A percentile compares a stretch with the other conserved stretches of the same genome.
Conservation (phyloP, 2,797 vertebrate species). For the Neopelma chrysocephalum region DNA sequence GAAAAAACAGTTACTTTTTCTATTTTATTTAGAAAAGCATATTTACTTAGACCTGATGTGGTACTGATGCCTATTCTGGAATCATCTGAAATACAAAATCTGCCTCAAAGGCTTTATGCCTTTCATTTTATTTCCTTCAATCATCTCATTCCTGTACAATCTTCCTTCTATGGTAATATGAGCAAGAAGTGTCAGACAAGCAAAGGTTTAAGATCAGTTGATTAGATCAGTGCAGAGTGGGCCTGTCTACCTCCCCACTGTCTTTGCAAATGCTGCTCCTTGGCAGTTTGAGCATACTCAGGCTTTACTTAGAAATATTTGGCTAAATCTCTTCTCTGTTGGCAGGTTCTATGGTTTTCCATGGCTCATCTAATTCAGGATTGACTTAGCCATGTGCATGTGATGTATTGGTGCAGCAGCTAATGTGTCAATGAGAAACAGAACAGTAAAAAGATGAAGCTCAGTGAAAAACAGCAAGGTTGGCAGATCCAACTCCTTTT, state of each 20-base stretch:
- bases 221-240: conserved; percentile 6
- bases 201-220: conserved; percentile 40
- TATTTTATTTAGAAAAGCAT: not conserved
- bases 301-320: conserved; percentile 49
- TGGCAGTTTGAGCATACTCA: conserved; percentile 21
- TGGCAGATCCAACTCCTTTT: conserved; percentile 46
- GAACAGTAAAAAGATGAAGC: conserved; percentile 49
- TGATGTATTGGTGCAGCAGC: conserved; percentile 5
- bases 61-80: not conserved
- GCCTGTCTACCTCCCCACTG: conserved; percentile 23
- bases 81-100: not conserved
- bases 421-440: conserved; percentile 42
- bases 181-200: conserved; percentile 43
- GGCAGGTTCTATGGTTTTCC: conserved; percentile 5
- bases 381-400: conserved; percentile 26
- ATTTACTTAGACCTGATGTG: not conserved
- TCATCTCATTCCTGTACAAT: not conserved
- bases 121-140: not conserved
- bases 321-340: conserved; percentile 31
- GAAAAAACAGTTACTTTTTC: not conserved
- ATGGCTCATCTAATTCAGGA: conserved; percentile 61
- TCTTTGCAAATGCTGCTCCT: conserved; percentile 23
- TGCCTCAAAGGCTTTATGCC: not conserved
- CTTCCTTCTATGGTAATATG: not conserved
- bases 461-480: conserved; percentile 42